Evolutionary conservation across 2,113 vertebrate genomes (phyloP).

Genomic region (Amblyornis subalaris): DNA sequence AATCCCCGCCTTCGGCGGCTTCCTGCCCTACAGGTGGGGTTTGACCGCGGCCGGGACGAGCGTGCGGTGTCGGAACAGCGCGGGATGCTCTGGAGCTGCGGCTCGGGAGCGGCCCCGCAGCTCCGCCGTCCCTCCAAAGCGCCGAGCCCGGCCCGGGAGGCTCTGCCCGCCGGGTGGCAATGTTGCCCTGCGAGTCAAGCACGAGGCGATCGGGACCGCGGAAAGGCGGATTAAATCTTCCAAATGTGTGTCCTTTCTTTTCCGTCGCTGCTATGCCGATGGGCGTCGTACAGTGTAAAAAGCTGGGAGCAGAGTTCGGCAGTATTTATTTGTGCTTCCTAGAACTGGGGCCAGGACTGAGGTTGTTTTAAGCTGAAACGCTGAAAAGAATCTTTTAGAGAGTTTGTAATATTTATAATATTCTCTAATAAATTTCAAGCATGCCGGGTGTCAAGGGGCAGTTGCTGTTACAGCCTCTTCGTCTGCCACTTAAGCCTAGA

Average conservation of each 20-base stretch:
- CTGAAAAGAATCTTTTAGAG: background rate
- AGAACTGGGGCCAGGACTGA: fast-evolving
- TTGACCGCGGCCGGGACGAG: background rate
- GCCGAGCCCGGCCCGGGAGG: background rate
- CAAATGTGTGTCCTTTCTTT: fast-evolving
- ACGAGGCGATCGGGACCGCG: fast-evolving
- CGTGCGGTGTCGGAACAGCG: background rate
- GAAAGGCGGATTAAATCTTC: background rate
- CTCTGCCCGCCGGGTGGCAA: constrained; percentile 38
- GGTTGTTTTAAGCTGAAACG: background rate
- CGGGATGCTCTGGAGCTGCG: background rate
- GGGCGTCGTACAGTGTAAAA: fast-evolving
- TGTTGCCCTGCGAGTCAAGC: background rate
- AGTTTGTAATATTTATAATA: background rate
- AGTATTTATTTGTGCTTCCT: background rate
- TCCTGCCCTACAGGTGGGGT: background rate
- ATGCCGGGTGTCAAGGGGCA: background rate
- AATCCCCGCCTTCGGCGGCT: background rate
- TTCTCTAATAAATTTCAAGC: background rate
- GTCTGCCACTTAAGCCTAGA: background rate
- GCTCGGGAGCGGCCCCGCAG: background rate
- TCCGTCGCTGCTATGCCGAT: fast-evolving
- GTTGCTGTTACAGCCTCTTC: background rate
- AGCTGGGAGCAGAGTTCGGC: background rate
- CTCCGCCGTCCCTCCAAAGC: background rate